These are phyloP conservation scores for Neodiprion virginianus DNA, from an alignment of 1,140 invertebrate species.

Conservation along the genomic window DNA sequence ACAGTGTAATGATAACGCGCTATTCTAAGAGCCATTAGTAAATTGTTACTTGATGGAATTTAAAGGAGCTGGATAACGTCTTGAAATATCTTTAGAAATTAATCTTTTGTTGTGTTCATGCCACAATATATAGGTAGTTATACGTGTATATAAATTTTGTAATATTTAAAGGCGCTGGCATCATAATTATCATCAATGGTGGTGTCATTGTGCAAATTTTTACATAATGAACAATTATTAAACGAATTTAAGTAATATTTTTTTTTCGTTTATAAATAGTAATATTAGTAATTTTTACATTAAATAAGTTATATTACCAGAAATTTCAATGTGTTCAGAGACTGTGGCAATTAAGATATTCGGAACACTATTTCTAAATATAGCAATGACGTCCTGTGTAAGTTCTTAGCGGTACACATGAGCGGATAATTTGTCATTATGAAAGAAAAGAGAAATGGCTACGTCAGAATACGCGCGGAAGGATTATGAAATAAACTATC, in stretches of 20 bases:
- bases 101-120: conserved; percentile 19
- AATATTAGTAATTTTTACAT: neutral
- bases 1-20: neutral
- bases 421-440: conserved; percentile 31
- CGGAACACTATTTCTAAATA: conserved; percentile 37
- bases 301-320: neutral
- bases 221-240: conserved; percentile 1
- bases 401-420: neutral
- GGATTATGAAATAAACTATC: neutral
- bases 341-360: no score
- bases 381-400: conserved; percentile 40
- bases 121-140: neutral
- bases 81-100: conserved; percentile 46
- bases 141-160: conserved; percentile 6
- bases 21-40: neutral
- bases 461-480: conserved; percentile 4
- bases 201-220: neutral
- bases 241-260: neutral
- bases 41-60: neutral
- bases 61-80: conserved; percentile 27
- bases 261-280: neutral
- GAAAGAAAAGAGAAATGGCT: conserved; percentile 26
- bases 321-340: neutral
- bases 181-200: neutral
- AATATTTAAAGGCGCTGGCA: neutral